A percentile compares a stretch with the other conserved stretches of the same genome.
phyloP scores from a whole-genome alignment of 2,888 invertebrate genomes.

The Cantharis rustica region DNA sequence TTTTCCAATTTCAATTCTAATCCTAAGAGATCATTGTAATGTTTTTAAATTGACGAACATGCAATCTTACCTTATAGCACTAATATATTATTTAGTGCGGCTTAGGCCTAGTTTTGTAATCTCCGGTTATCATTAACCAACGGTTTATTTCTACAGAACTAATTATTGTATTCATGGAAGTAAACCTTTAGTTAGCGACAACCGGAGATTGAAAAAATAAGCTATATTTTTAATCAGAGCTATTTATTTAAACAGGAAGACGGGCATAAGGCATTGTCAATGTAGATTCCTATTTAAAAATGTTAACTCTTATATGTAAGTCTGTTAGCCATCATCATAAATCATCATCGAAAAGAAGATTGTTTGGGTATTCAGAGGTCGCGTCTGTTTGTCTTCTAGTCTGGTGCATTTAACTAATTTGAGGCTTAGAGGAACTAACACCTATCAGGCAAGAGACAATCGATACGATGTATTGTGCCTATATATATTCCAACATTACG shows the following conservation, averaged over 20 bases:
- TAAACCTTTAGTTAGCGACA: too few relatives aligned
- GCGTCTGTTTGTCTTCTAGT: not conserved
- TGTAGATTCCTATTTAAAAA: too few relatives aligned
- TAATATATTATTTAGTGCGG: too few relatives aligned
- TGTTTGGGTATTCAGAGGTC: not conserved
- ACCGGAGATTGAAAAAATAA: too few relatives aligned
- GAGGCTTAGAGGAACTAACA: not conserved
- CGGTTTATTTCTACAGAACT: too few relatives aligned
- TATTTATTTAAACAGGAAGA: not conserved
- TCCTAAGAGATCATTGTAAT: not conserved
- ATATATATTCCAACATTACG: not conserved
- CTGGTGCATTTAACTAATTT: not conserved
- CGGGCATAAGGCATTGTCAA: not conserved
- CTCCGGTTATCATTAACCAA: too few relatives aligned
- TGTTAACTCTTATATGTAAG: not conserved
- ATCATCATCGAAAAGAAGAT: not conserved
- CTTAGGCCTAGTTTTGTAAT: too few relatives aligned
- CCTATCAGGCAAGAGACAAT: not conserved
- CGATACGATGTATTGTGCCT: not conserved
- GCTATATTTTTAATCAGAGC: not conserved
- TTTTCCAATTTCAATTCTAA: not conserved
- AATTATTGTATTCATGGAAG: too few relatives aligned
- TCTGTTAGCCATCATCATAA: not conserved
- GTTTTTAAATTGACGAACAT: too few relatives aligned
- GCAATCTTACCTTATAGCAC: too few relatives aligned